Evolutionary conservation across 2,888 invertebrate species (phyloP).

Genomic region (Andrena dorsata): DNA sequence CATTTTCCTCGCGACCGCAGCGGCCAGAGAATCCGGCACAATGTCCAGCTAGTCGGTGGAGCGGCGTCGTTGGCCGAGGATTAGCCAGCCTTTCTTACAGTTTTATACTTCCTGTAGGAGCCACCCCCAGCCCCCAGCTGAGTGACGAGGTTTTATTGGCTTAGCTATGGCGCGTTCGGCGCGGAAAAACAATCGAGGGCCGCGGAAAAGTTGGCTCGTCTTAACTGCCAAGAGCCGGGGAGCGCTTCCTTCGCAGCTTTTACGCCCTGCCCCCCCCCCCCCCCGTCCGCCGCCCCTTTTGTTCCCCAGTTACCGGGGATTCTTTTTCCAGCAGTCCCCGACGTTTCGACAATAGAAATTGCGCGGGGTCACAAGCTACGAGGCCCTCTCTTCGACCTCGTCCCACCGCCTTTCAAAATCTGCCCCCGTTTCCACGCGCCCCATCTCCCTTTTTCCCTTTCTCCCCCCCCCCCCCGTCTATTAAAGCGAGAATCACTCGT

Average conservation of each 20-base stretch:
- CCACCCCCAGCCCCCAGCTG: background rate
- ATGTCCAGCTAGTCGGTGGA: slow-evolving; percentile 61
- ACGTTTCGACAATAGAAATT: slow-evolving; percentile 76
- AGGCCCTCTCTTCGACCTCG: slow-evolving; percentile 37
- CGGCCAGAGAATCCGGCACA: slow-evolving; percentile 47
- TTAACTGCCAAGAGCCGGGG: slow-evolving; percentile 65
- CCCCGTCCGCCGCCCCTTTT: slow-evolving; percentile 26
- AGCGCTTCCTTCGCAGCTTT: slow-evolving; percentile 63
- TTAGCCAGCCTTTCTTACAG: slow-evolving; percentile 71
- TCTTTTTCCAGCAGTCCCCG: slow-evolving; percentile 59
- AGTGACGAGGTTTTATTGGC: slow-evolving; percentile 74
- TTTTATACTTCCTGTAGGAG: slow-evolving; percentile 67
- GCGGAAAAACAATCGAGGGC: slow-evolving; percentile 77
- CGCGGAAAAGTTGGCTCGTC: slow-evolving; percentile 77
- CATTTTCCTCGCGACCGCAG: slow-evolving; percentile 1
- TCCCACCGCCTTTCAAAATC: slow-evolving; percentile 57
- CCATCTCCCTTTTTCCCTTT: background rate
- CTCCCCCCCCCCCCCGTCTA: background rate
- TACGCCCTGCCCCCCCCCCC: slow-evolving; percentile 52
- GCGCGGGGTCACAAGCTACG: slow-evolving; percentile 49
- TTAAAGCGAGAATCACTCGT: background rate
- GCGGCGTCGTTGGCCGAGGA: slow-evolving; percentile 63
- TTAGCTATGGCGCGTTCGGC: slow-evolving; percentile 57
- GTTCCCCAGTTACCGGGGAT: slow-evolving; percentile 24
- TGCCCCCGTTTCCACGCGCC: slow-evolving; percentile 26